Percentiles rank a stretch among this genome's conserved stretches.
Conservation (phyloP, 2,888 invertebrate genomes). For the Phengaris arion region DNA sequence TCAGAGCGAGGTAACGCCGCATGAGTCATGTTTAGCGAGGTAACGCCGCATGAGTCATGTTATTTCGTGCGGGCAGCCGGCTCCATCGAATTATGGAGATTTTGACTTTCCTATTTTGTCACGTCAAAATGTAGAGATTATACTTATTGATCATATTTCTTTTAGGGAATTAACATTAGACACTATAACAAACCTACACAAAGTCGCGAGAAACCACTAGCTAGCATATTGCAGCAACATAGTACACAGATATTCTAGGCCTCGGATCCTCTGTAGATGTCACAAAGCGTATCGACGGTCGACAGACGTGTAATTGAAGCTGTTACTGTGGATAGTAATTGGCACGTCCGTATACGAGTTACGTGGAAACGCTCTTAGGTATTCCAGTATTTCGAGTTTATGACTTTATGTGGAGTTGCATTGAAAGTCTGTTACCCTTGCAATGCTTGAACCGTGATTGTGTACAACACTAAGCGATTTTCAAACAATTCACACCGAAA, state of each 20-base stretch:
- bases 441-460: too few species aligned
- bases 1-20: too few species aligned
- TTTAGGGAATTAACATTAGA: too few species aligned
- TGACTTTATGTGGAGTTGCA: background rate
- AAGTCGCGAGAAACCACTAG: background rate
- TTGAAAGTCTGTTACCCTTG: background rate
- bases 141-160: background rate
- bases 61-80: too few species aligned
- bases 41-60: too few species aligned
- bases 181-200: background rate
- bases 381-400: background rate
- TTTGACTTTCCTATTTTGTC: too few species aligned
- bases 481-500: too few species aligned
- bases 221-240: background rate
- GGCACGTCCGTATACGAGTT: slow-evolving; percentile 19
- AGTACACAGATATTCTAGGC: background rate
- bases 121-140: background rate
- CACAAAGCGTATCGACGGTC: slow-evolving; percentile 1
- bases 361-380: slow-evolving; percentile 16
- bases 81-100: too few species aligned
- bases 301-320: slow-evolving; percentile 1
- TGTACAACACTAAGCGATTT: too few species aligned
- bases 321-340: background rate
- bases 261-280: background rate
- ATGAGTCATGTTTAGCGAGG: too few species aligned